These are phyloP conservation scores for Pelobates fuscus DNA, from an alignment of 2,113 vertebrate genomes.

Conservation along the genomic window DNA sequence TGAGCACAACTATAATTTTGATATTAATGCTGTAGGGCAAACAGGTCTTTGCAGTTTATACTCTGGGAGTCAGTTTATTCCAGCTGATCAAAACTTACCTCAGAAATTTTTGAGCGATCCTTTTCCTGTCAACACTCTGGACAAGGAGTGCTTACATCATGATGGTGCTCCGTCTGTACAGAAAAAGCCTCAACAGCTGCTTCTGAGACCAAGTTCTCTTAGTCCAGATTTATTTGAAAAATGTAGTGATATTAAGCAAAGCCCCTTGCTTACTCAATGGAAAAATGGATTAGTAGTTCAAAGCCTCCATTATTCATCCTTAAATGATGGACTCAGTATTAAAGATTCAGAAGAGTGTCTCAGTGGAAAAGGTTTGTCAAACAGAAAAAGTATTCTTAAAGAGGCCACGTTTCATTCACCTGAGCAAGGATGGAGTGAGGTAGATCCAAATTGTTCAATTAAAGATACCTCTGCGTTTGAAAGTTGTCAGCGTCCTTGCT, in stretches of 20 bases:
- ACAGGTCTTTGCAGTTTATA: slow-evolving; percentile 91
- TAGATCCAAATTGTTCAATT: slow-evolving; percentile 63
- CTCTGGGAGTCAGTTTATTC: slow-evolving; percentile 89
- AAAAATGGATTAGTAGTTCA: slow-evolving; percentile 68
- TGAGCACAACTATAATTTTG: slow-evolving; percentile 93
- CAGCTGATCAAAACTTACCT: slow-evolving; percentile 92
- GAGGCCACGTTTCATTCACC: slow-evolving; percentile 56
- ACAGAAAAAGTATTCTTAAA: slow-evolving; percentile 79
- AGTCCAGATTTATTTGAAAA: slow-evolving; percentile 88
- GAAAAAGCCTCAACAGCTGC: slow-evolving; percentile 69
- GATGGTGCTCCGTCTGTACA: slow-evolving; percentile 69
- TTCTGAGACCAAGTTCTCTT: slow-evolving; percentile 64
- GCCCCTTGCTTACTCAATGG: slow-evolving; percentile 62
- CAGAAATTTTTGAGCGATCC: slow-evolving; percentile 92
- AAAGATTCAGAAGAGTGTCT: slow-evolving; percentile 65
- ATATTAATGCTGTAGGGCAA: slow-evolving; percentile 91
- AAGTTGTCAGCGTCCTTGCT: slow-evolving; percentile 70
- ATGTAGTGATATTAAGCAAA: slow-evolving; percentile 69
- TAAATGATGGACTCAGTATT: slow-evolving; percentile 68
- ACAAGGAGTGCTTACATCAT: slow-evolving; percentile 68
- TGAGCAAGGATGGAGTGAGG: slow-evolving; percentile 82
- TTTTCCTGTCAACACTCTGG: slow-evolving; percentile 68
- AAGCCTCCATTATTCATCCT: slow-evolving; percentile 65
- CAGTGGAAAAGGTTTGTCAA: slow-evolving; percentile 73
- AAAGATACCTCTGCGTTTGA: slow-evolving; percentile 77